Base-by-base conservation (phyloP, 2,888 invertebrate species). In the Myopa tessellatipennis region DNA sequence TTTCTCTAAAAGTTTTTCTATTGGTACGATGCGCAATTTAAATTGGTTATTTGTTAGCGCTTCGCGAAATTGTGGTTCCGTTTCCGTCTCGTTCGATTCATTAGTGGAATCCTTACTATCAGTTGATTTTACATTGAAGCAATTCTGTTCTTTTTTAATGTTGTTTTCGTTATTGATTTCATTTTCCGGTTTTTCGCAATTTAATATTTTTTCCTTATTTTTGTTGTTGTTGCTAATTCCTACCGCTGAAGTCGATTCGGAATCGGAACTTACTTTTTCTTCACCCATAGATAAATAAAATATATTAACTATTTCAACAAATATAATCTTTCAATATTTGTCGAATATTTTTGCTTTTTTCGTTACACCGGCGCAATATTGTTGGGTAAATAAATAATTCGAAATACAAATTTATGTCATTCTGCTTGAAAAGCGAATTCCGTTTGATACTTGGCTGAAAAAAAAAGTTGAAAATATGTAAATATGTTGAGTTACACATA, bases 1-100 rank as follows among this genome's bases (percentile, higher is more conserved):
- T 69, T 82, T 80, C 63, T 85, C 85, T 69, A 88, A 79, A 74
- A 87, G 79, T 81, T 87, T 85, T 72, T 85, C 87, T 72, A 87
- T 77, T 78, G 87, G 87, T 71, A 87, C 87, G 80, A 87, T 84
- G 60, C 85, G 87, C 77, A 87, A 83, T 81, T 86, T 87, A 75
- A 83, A 83, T 78, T 80, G 81, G 79, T 79, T 83, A 79, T 68
- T 80, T 67, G 79, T 80, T 67, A 80, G 76, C 55, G 80, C 79
- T 72, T 81, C 76, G 58, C 79, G 75, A 72, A 80, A 78, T 78
- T 81, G 74, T 61, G 76, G 70, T 58, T 76, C 76, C 75, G 79
- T 71, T 60, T 77, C 61, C 36, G 75, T 77, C 40, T 80, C 77
- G 52, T 69, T 55, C 55, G 18, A 36, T 50, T 78, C 71, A 63